Percentiles rank a stretch among this genome's conserved stretches.
Conservation (phyloP, 37 sponge, comb jelly and placozoan genomes). For the Theonella swinhoei region DNA sequence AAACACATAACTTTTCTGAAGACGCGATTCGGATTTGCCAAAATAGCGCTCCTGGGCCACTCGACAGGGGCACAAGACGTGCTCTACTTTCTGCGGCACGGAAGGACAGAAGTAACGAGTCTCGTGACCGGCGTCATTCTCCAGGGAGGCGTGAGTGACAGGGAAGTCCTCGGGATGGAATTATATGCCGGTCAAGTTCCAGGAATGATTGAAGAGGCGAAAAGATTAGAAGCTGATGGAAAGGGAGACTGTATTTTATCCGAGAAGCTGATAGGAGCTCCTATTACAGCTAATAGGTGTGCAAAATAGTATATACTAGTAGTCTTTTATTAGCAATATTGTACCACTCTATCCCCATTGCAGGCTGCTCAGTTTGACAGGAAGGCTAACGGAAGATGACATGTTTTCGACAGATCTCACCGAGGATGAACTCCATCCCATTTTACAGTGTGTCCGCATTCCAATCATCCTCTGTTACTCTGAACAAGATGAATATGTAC, state of each 20-base stretch:
- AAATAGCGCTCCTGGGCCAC: slow-evolving; percentile 33
- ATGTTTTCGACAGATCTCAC: slow-evolving; percentile 61
- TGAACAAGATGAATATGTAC: slow-evolving; percentile 53
- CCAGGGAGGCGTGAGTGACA: slow-evolving; percentile 53
- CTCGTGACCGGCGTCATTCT: slow-evolving; percentile 35
- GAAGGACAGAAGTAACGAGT: background rate
- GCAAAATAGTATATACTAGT: background rate
- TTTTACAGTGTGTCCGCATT: slow-evolving; percentile 25
- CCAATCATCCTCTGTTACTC: slow-evolving; percentile 50
- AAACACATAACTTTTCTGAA: slow-evolving; percentile 25
- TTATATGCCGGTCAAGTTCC: background rate
- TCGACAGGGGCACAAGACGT: slow-evolving; percentile 60
- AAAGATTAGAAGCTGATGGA: slow-evolving; percentile 5
- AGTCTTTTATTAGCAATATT: no score
- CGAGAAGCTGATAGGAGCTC: slow-evolving; percentile 23
- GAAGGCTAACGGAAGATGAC: slow-evolving; percentile 51
- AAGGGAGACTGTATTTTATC: slow-evolving; percentile 15
- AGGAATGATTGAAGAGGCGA: slow-evolving; percentile 34
- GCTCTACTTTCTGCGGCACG: slow-evolving; percentile 39
- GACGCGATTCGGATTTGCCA: slow-evolving; percentile 6
- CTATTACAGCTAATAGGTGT: slow-evolving; percentile 38
- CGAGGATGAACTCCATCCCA: slow-evolving; percentile 36
- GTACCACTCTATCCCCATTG: background rate
- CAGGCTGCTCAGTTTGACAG: slow-evolving; percentile 52
- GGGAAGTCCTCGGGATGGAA: slow-evolving; percentile 20